Evolutionary conservation across 92 coral and sea anemone genomes (phyloP).

Genomic region (Zoanthus solanderi): DNA sequence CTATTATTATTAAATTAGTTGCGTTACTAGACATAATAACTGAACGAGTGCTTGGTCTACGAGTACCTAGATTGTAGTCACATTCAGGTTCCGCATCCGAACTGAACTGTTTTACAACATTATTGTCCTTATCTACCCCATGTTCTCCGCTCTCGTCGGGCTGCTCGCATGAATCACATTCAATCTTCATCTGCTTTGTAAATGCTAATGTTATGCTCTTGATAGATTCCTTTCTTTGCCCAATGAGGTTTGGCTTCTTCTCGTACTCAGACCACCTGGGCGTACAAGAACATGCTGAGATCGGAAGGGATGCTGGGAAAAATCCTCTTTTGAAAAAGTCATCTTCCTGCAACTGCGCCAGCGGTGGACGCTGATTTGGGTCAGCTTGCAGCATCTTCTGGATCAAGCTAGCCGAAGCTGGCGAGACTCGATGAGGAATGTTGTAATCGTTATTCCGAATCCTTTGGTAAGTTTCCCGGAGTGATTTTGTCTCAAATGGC

Average conservation of each 20-base stretch:
- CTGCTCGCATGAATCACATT: not conserved
- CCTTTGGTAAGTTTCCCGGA: constrained; percentile 92
- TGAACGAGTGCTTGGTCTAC: too few relatives aligned
- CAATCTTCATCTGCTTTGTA: constrained; percentile 77
- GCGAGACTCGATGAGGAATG: constrained; percentile 90
- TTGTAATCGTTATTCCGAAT: constrained; percentile 89
- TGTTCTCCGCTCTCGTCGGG: constrained; percentile 67
- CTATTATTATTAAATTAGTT: too few relatives aligned
- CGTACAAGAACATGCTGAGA: constrained; percentile 76
- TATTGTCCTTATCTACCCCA: constrained; percentile 35
- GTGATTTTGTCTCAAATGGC: constrained; percentile 95
- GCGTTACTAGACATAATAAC: too few relatives aligned
- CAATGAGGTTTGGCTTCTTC: constrained; percentile 49
- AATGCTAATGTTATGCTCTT: constrained; percentile 71
- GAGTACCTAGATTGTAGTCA: constrained; percentile 5
- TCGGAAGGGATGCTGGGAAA: constrained; percentile 85
- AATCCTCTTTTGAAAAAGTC: constrained; percentile 93
- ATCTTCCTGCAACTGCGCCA: constrained; percentile 81
- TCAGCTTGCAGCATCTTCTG: constrained; percentile 85
- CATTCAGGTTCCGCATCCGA: not conserved
- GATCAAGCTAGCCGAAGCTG: constrained; percentile 85
- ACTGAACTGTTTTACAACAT: not conserved
- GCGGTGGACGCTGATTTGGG: constrained; percentile 84
- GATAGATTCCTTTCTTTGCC: constrained; percentile 67
- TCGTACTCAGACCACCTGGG: constrained; percentile 92